Evolutionary conservation across 2,888 invertebrate genomes (phyloP), one percentile per base, ranked within the genome.

Genomic region (Oligia latruncula): DNA sequence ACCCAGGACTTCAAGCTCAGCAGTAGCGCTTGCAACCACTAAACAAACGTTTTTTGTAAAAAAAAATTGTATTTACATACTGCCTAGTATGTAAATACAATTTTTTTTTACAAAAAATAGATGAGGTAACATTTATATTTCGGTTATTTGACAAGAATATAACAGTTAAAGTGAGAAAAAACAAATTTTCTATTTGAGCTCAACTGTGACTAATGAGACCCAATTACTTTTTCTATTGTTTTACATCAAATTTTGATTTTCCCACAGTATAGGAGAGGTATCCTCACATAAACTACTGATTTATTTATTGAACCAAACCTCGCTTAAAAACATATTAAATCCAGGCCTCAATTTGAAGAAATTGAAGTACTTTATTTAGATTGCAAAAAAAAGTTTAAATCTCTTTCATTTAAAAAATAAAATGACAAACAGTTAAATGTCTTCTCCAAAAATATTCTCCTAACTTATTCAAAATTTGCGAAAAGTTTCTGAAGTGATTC

Each of bases 401-500:
- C 23, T 46, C 46, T 23, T 60, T 35, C 2, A 15, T 46, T 66
- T 71, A 0, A 9, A 68, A 74, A 58, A 58, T 65, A 58, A 55
- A 80, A 73, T 23, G 4, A 20, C 11, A 64, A 72, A 71, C 55
- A 65, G n/a, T 23, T 62, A 71, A 62, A 67, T 68, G 4, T 74
- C 35, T 81, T 4, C 17, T 71, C 81, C n/a, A 49, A 82, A 80
- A 71, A 80, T 55, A 66, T 29, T 40, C 17, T 29, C 17, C n/a
- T 6, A 64, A 70, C 68, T 72, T 68, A 43, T 68, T 73, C 82
- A 71, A 65, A 78, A 71, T 65, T 72, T 49, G 35, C n/a, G 15
- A 71, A 74, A 82, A 78, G 23, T 78, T 82, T 70, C 46, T 43
- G 6, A 83, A 83, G 20, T 52, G 62, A 65, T 79, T 79, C 46